Evolutionary conservation across 2,888 invertebrate species (phyloP).

Genomic region (Sinohyriopsis cumingii): DNA sequence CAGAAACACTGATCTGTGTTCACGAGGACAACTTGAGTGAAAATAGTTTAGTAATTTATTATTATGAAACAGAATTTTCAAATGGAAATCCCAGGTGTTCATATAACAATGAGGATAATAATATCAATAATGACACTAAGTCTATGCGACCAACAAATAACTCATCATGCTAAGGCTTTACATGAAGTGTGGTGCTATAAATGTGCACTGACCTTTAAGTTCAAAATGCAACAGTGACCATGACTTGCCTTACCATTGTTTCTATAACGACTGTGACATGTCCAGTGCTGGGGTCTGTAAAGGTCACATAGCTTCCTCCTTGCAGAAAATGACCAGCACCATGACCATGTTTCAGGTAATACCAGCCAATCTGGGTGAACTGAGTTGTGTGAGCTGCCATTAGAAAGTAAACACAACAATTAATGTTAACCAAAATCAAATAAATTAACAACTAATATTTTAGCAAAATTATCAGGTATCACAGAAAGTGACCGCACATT

Average conservation of each 20-base stretch:
- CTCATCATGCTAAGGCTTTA: too few species aligned
- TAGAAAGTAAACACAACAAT: conserved; percentile 6
- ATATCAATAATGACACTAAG: too few species aligned
- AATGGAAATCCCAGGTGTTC: too few species aligned
- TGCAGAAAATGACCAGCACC: conserved; percentile 57
- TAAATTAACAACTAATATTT: neutral
- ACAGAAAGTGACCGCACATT: neutral
- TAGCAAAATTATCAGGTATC: neutral
- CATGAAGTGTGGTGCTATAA: too few species aligned
- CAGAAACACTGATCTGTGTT: too few species aligned
- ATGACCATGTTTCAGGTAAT: conserved; percentile 52
- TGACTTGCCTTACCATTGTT: conserved; percentile 52
- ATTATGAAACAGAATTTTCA: too few species aligned
- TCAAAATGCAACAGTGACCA: too few species aligned
- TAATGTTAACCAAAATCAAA: neutral
- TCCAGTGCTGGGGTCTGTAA: conserved; percentile 47
- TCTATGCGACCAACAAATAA: too few species aligned
- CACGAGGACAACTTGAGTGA: too few species aligned
- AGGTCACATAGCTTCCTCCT: conserved; percentile 63
- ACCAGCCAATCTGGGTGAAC: conserved; percentile 60
- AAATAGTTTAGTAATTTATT: too few species aligned
- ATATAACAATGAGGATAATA: too few species aligned
- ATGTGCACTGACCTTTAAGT: too few species aligned
- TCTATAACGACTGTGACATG: conserved; percentile 63
- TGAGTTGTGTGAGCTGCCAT: conserved; percentile 62